Base-by-base conservation (phyloP, 1,140 invertebrate species). In the Neodiprion lecontei region DNA sequence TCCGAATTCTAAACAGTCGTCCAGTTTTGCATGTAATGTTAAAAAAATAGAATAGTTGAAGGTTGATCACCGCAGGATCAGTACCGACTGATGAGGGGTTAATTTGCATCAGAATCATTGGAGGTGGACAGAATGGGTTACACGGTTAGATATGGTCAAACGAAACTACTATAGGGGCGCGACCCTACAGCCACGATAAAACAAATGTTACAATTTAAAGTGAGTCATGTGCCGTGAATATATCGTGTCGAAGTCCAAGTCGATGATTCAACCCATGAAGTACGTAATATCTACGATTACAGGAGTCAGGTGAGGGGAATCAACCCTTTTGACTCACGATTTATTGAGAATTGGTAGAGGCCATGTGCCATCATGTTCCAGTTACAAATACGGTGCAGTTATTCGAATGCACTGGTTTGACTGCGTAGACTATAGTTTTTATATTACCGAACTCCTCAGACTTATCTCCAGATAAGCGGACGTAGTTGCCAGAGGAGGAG, bases 91-190 rank as follows among this genome's bases (percentile, higher is more conserved):
- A 61, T 2, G 28, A 3, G n/a, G 53, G 53, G 0, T 70, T 68
- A 71, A 83, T 85, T 84, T 82, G 74, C 82, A 83, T 85, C 70
- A 80, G 77, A 84, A 80, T 77, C 75, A 48, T 73, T 75, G 70
- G 49, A 66, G 47, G 23, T 53, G 67, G 48, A 74, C 73, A 73
- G 4, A n/a, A 48, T 21, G 28, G 69, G 68, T 49, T 72, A 67
- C 67, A 53, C 72, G 76, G 78, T 69, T 71, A 77, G 70, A 79
- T 78, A 78, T 72, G 53, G 75, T 72, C 49, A 67, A 11, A 23
- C 47, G 75, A 65, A 77, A 76, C 76, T 72, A 72, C 67, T 69
- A 50, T 74, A 74, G 77, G 74, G 67, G 70, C 74, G 68, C 72
- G 50, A 74, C 76, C 71, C 72, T 65, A 69, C 49, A 70, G 17